phyloP scores from a whole-genome alignment of 2,797 vertebrate genomes.

The Enoplosus armatus region DNA sequence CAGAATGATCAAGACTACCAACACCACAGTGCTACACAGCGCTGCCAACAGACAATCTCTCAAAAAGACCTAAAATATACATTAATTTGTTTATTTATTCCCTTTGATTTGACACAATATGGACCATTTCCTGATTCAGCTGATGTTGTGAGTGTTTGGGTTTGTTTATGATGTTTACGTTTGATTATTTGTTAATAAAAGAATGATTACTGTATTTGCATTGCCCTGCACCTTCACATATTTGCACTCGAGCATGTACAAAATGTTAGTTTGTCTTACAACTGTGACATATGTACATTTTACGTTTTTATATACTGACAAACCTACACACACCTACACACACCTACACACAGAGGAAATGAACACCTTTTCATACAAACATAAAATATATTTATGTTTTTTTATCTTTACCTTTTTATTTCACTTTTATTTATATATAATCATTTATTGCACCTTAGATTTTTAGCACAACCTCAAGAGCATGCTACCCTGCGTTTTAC shows the following conservation, averaged over 20 bases:
- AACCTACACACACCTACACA: too few relatives aligned
- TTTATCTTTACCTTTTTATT: neutral
- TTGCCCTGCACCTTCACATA: neutral
- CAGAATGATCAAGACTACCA: slow-evolving; percentile 18
- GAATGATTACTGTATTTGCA: neutral
- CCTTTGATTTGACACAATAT: neutral
- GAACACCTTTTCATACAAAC: neutral
- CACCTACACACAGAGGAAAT: too few relatives aligned
- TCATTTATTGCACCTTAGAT: neutral
- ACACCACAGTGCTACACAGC: neutral
- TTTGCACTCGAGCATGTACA: neutral
- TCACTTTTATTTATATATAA: neutral
- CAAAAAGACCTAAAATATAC: neutral
- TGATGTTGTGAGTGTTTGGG: neutral
- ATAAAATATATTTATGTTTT: neutral
- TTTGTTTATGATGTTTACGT: too few relatives aligned
- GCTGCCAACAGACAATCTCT: neutral
- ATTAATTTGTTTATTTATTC: neutral
- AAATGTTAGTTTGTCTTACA: neutral
- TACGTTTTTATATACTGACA: neutral
- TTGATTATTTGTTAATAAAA: neutral
- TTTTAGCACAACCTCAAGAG: neutral
- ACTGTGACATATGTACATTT: neutral
- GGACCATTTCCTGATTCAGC: neutral
- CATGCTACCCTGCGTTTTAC: neutral